Evolutionary conservation across 2,888 invertebrate species (phyloP), one percentile per base, ranked within the genome.

Genomic region (Calliopum simillimum): DNA sequence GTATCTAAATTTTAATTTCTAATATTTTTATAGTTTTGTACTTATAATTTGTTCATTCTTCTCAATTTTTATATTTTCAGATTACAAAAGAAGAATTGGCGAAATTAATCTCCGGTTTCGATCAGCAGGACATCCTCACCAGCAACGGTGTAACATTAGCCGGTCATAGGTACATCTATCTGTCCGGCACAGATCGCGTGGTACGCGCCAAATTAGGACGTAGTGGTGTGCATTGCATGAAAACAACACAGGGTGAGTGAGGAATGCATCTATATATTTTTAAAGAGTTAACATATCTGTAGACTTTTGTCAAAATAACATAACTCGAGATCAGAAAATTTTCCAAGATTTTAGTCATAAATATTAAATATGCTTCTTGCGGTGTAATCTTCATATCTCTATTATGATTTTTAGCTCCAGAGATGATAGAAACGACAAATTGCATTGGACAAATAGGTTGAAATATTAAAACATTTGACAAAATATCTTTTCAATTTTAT

Each of bases 191-290:
- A 88, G 95, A 96, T 87, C 93, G 93, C 87, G 95, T 96, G 85
- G 93, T 96, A 88, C 93, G 96, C 89, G 95, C 95, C 88, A 96
- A 96, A 89, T 91, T 95, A 83, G 95, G 95, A 88, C 95, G 95
- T 89, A 93, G 94, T 87, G 96, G 96, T 85, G 94, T 96, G 80
- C 96, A 96, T 87, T 96, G 95, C 93, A 95, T 96, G 95, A 96
- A 96, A 90, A 96, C 96, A 88, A 91, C 92, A 89, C 96, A 96
- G 92, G 93, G 94, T 94, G 87, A 87, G 88, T 79, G 53, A 51
- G n/a, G n/a, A n/a, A n/a, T n/a, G n/a, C n/a, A n/a, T n/a, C n/a
- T n/a, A 5, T 33, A 51, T 33, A 33, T 33, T 6, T 33, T 4
- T 33, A 8, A 33, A 33, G 1, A 1, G 33, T 33, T 8, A 8